Evolutionary conservation across 1,140 invertebrate genomes (phyloP).

Genomic region (Harlomillsia oculata): DNA sequence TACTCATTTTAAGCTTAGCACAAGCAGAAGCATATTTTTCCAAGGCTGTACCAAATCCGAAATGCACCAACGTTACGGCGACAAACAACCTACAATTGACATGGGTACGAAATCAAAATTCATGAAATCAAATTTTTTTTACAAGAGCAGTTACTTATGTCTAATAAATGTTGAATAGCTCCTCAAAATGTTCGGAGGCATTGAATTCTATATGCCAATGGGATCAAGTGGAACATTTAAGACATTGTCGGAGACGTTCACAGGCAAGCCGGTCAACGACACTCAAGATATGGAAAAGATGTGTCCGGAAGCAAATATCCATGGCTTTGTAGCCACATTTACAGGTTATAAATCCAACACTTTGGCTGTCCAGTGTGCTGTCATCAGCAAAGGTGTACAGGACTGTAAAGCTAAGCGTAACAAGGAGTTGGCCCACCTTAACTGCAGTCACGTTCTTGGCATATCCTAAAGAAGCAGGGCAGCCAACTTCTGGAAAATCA

Average conservation of each 20-base stretch:
- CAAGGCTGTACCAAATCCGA: too few relatives aligned
- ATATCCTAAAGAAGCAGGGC: background rate
- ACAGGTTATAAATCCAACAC: background rate
- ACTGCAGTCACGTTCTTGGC: background rate
- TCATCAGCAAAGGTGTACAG: conserved; percentile 17
- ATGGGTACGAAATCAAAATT: too few relatives aligned
- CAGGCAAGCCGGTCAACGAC: background rate
- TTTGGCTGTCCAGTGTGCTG: conserved; percentile 4
- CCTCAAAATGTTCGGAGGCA: conserved; percentile 7
- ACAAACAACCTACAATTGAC: too few relatives aligned
- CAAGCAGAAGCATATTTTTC: too few relatives aligned
- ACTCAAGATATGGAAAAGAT: background rate
- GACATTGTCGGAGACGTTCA: conserved; percentile 5
- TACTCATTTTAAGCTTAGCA: too few relatives aligned
- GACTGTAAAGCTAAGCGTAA: conserved; percentile 15
- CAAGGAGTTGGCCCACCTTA: too few relatives aligned
- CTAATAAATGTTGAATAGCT: background rate
- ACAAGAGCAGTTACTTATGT: background rate
- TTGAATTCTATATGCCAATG: conserved; percentile 10
- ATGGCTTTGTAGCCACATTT: conserved; percentile 3
- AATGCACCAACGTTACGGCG: too few relatives aligned
- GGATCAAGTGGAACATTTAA: background rate
- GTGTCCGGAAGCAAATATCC: conserved; percentile 5
- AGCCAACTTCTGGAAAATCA: too few relatives aligned
- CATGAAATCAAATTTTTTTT: too few relatives aligned